Evolutionary conservation across 1,140 invertebrate genomes (phyloP).

Genomic region (Carposina sasakii): DNA sequence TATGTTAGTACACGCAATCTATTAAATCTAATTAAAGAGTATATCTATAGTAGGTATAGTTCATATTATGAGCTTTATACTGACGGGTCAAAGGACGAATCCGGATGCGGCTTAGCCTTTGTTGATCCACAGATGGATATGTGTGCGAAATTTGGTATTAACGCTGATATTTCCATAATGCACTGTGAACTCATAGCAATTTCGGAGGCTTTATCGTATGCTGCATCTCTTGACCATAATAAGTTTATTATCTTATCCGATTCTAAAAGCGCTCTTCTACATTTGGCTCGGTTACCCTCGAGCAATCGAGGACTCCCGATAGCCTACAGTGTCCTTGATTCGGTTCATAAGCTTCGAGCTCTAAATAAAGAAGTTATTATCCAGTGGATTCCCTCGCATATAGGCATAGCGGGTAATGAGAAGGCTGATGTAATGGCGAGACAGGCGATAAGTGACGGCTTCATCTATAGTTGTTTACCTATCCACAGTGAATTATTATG

Average conservation of each 20-base stretch:
- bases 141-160: background rate
- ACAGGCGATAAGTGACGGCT: background rate
- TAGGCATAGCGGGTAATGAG: slow-evolving; percentile 3
- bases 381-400: slow-evolving; percentile 6
- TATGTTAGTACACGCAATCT: no score
- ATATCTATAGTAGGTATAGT: background rate
- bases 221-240: background rate
- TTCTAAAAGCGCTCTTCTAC: slow-evolving; percentile 1
- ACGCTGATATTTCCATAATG: background rate
- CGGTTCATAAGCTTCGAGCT: background rate
- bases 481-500: background rate
- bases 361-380: background rate
- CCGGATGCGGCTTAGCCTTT: background rate
- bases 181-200: background rate
- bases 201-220: background rate
- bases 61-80: background rate
- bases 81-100: slow-evolving; percentile 1
- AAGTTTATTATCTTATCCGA: background rate
- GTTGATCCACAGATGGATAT: background rate
- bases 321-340: background rate
- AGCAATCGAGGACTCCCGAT: background rate
- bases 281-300: background rate
- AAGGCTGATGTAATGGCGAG: background rate
- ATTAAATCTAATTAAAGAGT: background rate
- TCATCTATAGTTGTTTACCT: background rate